phyloP scores from a whole-genome alignment of 2,888 invertebrate species.

The Julus scanicus region DNA sequence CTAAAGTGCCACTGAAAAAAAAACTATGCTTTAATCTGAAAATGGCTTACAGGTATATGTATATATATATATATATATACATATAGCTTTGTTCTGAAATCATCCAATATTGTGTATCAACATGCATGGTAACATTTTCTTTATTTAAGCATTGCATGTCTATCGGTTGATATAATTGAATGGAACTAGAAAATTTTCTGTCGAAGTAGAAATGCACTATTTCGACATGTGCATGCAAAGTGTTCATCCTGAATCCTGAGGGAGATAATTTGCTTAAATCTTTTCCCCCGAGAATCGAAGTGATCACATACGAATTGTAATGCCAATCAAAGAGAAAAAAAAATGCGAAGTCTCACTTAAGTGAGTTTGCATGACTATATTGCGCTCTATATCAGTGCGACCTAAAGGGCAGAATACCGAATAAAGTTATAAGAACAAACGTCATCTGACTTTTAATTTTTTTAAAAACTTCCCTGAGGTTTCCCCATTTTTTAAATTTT shows the following conservation, averaged over 20 bases:
- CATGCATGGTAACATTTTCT: neutral
- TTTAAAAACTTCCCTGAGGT: too few species aligned
- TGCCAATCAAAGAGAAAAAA: neutral
- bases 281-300: neutral
- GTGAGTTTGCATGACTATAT: neutral
- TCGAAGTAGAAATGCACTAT: neutral
- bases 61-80: neutral
- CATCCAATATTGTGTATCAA: neutral
- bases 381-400: neutral
- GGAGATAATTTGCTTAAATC: neutral
- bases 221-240: slow-evolving; percentile 17
- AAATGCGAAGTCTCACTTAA: neutral
- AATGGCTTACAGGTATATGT: neutral
- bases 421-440: neutral
- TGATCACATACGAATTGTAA: neutral
- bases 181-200: neutral
- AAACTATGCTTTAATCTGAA: neutral
- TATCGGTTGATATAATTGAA: neutral
- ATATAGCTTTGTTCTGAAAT: neutral
- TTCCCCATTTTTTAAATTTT: too few species aligned
- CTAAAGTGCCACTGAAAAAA: neutral
- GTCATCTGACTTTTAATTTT: too few species aligned
- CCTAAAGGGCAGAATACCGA: neutral
- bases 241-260: neutral
- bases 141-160: neutral